phyloP scores from a whole-genome alignment of 2,797 vertebrate species.

The Nannoperca australis region DNA sequence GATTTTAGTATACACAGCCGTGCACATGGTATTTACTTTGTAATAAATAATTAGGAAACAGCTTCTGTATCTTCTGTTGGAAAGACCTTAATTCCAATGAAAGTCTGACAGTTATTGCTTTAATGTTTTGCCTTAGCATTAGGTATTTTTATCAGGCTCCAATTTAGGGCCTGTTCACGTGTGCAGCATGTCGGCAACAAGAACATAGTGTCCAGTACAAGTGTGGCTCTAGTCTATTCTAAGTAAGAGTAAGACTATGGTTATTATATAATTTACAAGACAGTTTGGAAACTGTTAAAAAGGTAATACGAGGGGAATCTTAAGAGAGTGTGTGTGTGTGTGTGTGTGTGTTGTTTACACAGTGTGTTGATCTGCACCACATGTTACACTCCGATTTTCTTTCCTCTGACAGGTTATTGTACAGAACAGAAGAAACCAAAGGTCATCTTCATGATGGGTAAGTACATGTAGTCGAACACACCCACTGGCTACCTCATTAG shows the following conservation, averaged over 20 bases:
- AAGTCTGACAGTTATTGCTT: not conserved
- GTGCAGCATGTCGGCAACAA: no score
- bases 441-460: constrained; percentile 95
- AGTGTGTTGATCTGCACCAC: not conserved
- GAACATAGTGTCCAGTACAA: no score
- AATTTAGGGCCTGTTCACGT: no score
- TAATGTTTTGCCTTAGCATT: not conserved
- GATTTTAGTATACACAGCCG: no score
- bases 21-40: not conserved
- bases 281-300: not conserved
- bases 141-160: no score
- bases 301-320: not conserved
- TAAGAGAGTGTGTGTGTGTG: not conserved
- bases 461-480: constrained; percentile 66
- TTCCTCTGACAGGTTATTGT: constrained; percentile 76
- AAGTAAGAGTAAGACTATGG: not conserved
- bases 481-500: constrained; percentile 8
- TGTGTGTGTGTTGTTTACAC: not conserved
- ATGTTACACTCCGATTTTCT: constrained; percentile 37
- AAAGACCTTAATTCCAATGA: not conserved
- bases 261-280: not conserved
- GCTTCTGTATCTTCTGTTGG: not conserved
- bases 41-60: not conserved
- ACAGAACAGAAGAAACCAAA: constrained; percentile 91
- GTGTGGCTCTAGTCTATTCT: not conserved